Percentiles rank a stretch among this genome's conserved stretches.
Evolutionary conservation across 1,140 invertebrate species (phyloP).

Genomic region (Drosophila erecta): DNA sequence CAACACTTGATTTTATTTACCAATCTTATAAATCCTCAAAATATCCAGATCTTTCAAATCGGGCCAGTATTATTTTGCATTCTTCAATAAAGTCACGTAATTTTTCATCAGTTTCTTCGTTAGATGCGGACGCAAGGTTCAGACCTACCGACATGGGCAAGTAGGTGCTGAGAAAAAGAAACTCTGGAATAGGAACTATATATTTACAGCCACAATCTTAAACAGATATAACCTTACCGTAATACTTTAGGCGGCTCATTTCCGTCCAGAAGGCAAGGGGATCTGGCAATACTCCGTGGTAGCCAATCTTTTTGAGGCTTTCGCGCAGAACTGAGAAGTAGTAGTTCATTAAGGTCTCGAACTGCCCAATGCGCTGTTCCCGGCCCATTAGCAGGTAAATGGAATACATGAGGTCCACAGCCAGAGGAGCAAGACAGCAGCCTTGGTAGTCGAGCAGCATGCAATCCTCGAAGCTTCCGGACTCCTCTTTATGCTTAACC

Average conservation of each 20-base stretch:
- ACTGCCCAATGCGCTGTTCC: conserved; percentile 33
- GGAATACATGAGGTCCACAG: conserved; percentile 57
- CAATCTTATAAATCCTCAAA: conserved; percentile 33
- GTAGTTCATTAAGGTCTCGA: conserved; percentile 47
- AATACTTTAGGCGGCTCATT: conserved; percentile 23
- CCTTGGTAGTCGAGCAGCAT: conserved; percentile 65
- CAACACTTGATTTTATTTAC: not conserved
- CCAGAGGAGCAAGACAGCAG: conserved; percentile 35
- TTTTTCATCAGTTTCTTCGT: conserved; percentile 27
- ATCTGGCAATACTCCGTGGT: conserved; percentile 51
- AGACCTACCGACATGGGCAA: conserved; percentile 34
- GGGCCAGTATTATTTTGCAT: conserved; percentile 30
- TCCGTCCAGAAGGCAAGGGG: conserved; percentile 29
- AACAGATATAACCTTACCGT: conserved; percentile 15
- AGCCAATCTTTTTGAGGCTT: conserved; percentile 54
- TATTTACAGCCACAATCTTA: rapidly evolving
- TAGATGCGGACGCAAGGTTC: not conserved
- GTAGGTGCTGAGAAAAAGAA: conserved; percentile 30
- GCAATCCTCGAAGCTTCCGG: conserved; percentile 43
- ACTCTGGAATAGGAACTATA: conserved; percentile 27
- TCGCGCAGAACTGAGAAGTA: conserved; percentile 50
- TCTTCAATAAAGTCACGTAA: conserved; percentile 33
- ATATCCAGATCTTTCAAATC: conserved; percentile 54
- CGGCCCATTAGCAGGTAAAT: conserved; percentile 54
- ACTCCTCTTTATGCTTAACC: conserved; percentile 51